These are phyloP conservation scores for Gisinianus flammeolus DNA, from an alignment of 2,888 invertebrate genomes.

Conservation along the genomic window DNA sequence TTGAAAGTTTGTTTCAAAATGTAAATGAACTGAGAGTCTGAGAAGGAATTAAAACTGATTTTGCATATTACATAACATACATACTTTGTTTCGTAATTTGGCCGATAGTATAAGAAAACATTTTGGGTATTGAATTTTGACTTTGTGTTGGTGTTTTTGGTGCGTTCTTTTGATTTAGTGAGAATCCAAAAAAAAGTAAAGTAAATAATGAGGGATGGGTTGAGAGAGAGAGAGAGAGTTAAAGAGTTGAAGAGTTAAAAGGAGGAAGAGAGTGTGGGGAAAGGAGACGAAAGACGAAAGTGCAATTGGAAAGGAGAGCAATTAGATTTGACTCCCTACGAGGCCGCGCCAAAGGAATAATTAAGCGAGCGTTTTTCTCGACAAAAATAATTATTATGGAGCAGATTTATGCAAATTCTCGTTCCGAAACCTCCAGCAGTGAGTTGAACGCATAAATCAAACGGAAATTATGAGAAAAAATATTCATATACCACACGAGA, in stretches of 20 bases:
- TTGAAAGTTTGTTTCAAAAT: too few species aligned
- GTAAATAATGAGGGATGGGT: neutral
- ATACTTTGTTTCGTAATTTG: too few species aligned
- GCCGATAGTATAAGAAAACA: too few species aligned
- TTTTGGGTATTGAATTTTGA: too few species aligned
- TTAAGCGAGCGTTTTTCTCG: conserved; percentile 51
- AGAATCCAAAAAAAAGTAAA: neutral
- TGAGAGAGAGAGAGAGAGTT: neutral
- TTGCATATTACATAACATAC: neutral
- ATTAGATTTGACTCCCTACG: conserved; percentile 59
- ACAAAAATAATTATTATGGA: conserved; percentile 57
- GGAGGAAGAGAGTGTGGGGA: conserved; percentile 12
- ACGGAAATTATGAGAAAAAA: conserved; percentile 43
- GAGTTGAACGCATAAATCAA: conserved; percentile 59
- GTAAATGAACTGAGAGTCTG: too few species aligned
- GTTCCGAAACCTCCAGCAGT: conserved; percentile 54
- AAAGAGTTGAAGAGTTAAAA: conserved; percentile 14
- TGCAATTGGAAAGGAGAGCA: conserved; percentile 41
- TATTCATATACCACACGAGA: conserved; percentile 47
- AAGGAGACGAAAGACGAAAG: conserved; percentile 28
- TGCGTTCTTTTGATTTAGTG: too few species aligned
- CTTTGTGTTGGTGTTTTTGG: too few species aligned
- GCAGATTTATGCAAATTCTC: conserved; percentile 59
- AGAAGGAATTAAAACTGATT: too few species aligned
- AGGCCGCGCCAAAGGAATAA: conserved; percentile 58